A percentile compares a stretch with the other conserved stretches of the same genome.
Conservation (phyloP, 2,113 vertebrate species). For the Lates calcarifer region DNA sequence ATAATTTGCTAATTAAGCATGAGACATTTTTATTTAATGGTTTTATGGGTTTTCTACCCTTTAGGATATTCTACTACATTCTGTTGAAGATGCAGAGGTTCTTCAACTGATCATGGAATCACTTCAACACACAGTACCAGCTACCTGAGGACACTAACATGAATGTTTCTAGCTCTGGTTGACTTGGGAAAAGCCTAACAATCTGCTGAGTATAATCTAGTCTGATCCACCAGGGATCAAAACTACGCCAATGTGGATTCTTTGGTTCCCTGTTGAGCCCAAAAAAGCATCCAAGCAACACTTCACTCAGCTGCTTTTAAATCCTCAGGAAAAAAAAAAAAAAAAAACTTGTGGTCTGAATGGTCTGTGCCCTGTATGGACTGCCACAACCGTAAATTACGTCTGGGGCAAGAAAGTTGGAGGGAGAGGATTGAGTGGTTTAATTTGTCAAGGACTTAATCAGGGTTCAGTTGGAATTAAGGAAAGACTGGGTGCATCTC, state of each 20-base stretch:
- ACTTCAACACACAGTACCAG: slow-evolving; percentile 16
- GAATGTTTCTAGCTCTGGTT: slow-evolving; percentile 10
- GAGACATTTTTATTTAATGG: neutral
- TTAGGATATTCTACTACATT: neutral
- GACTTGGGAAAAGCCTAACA: slow-evolving; percentile 28
- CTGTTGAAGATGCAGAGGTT: neutral
- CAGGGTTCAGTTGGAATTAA: slow-evolving; percentile 69
- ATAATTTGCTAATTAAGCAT: slow-evolving; percentile 34
- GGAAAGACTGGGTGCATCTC: slow-evolving; percentile 53
- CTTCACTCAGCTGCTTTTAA: slow-evolving; percentile 49
- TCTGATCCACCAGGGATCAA: slow-evolving; percentile 63
- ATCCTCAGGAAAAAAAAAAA: no score
- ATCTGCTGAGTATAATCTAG: slow-evolving; percentile 57
- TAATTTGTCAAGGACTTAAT: slow-evolving; percentile 69
- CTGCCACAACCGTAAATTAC: slow-evolving; percentile 41
- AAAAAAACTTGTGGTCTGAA: slow-evolving; percentile 27
- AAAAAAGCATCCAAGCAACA: slow-evolving; percentile 51
- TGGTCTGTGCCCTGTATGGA: slow-evolving; percentile 12
- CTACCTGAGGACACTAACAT: neutral
- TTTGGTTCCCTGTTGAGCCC: slow-evolving; percentile 27
- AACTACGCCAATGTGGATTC: slow-evolving; percentile 40
- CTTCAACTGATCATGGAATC: neutral
- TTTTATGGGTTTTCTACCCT: neutral
- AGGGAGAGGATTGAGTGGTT: slow-evolving; percentile 66
- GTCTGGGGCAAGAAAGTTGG: slow-evolving; percentile 40